phyloP scores from a whole-genome alignment of 1,140 invertebrate species.

The Trichogramma pretiosum region DNA sequence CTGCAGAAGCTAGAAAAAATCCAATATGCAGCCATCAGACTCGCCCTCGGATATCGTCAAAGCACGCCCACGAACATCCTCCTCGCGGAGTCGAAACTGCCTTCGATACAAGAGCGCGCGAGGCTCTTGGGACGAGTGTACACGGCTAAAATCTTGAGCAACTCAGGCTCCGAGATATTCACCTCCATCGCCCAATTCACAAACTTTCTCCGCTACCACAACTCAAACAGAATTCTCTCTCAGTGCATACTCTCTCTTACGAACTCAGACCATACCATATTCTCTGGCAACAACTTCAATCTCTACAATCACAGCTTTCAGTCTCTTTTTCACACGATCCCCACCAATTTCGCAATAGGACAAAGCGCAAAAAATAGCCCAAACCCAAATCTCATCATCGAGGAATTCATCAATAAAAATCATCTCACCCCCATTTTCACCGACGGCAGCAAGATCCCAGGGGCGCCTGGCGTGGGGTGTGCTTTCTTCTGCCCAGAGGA shows the following conservation, averaged over 20 bases:
- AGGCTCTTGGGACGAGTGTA: neutral
- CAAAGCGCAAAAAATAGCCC: neutral
- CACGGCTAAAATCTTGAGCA: neutral
- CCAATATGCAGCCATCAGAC: conserved; percentile 11
- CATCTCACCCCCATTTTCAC: neutral
- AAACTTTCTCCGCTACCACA: neutral
- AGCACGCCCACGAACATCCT: conserved; percentile 16
- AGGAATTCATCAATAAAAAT: neutral
- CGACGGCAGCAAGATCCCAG: neutral
- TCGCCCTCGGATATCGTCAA: conserved; percentile 11
- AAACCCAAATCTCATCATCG: neutral
- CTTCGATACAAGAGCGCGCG: neutral
- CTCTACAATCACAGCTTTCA: too few relatives aligned
- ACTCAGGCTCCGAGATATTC: neutral
- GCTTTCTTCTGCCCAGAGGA: neutral
- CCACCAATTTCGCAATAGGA: neutral
- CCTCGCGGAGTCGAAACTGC: conserved; percentile 11
- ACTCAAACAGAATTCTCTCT: too few relatives aligned
- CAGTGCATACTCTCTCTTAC: too few relatives aligned
- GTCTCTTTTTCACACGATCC: neutral
- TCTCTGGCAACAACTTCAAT: too few relatives aligned
- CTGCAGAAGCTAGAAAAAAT: conserved; percentile 1
- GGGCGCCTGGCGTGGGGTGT: neutral
- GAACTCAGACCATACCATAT: too few relatives aligned
- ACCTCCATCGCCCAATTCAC: neutral